These are phyloP conservation scores for Noturus placidus DNA, from an alignment of 2,113 vertebrate species.

Conservation along the genomic window DNA sequence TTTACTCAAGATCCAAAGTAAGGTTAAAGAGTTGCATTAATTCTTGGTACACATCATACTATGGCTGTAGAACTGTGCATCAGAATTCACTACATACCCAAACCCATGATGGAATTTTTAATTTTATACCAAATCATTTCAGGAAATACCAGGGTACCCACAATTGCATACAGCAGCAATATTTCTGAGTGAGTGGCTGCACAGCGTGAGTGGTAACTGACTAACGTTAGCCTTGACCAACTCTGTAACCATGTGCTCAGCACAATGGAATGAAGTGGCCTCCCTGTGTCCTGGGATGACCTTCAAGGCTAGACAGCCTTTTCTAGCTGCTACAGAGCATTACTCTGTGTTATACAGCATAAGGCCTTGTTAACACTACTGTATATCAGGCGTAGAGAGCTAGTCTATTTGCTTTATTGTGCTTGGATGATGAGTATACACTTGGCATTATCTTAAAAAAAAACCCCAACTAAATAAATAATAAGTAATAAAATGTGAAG, in stretches of 20 bases:
- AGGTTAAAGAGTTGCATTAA: neutral
- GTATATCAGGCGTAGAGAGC: neutral
- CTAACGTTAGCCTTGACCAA: constrained; percentile 27
- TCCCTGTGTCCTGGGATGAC: constrained; percentile 41
- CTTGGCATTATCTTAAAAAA: constrained; percentile 11
- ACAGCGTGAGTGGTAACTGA: constrained; percentile 34
- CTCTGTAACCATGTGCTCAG: constrained; percentile 42
- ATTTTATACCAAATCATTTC: constrained; percentile 9
- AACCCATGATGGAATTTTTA: neutral
- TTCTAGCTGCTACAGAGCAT: constrained; percentile 2
- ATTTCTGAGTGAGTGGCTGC: constrained; percentile 11
- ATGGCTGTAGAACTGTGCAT: neutral
- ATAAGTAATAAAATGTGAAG: neutral
- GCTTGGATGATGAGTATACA: constrained; percentile 6
- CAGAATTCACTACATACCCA: neutral
- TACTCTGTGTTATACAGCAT: neutral
- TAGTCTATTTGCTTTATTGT: neutral
- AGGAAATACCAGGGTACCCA: constrained; percentile 27
- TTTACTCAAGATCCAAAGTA: neutral
- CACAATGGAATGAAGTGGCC: constrained; percentile 39
- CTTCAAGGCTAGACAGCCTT: constrained; percentile 28
- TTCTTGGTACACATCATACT: neutral
- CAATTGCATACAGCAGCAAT: constrained; percentile 19
- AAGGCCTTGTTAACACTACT: neutral
- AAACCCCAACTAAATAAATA: neutral